Evolutionary conservation across 2,888 invertebrate species (phyloP).

Genomic region (Trissonchulus latispiculum): DNA sequence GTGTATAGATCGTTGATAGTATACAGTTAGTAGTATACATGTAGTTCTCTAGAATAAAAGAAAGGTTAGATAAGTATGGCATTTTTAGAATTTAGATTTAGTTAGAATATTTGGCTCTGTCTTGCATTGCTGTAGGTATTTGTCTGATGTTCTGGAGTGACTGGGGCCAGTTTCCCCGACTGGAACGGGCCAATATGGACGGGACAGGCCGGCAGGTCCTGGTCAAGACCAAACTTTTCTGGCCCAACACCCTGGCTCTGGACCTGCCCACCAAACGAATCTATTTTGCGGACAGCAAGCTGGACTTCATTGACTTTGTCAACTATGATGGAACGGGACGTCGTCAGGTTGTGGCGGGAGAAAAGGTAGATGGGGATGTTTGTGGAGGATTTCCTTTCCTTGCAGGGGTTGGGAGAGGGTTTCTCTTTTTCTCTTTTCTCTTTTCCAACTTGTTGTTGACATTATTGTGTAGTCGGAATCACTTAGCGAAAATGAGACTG

Average conservation of each 20-base stretch:
- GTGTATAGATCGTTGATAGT: too few relatives aligned
- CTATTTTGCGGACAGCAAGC: constrained; percentile 91
- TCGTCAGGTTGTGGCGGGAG: constrained; percentile 59
- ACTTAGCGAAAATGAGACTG: too few relatives aligned
- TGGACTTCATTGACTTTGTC: constrained; percentile 95
- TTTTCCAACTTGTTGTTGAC: too few relatives aligned
- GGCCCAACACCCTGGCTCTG: constrained; percentile 94
- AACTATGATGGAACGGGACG: constrained; percentile 86
- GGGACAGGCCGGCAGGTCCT: constrained; percentile 61
- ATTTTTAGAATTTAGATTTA: too few relatives aligned
- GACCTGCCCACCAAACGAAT: constrained; percentile 84
- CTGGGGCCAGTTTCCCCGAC: constrained; percentile 93
- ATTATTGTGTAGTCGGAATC: too few relatives aligned
- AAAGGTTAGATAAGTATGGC: too few relatives aligned
- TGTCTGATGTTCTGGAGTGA: constrained; percentile 95
- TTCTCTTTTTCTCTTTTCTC: too few relatives aligned
- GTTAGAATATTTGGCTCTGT: too few relatives aligned
- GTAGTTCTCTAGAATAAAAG: too few relatives aligned
- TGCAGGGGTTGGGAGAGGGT: too few relatives aligned
- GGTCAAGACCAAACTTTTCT: constrained; percentile 73
- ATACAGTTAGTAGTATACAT: too few relatives aligned
- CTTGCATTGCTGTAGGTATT: constrained; percentile 52
- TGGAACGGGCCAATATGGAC: constrained; percentile 92
- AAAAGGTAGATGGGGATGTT: constrained; percentile 46
- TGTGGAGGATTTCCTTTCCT: not conserved